A percentile compares a stretch with the other conserved stretches of the same genome.
Evolutionary conservation across 2,113 vertebrate genomes (phyloP).

Genomic region (Engystomops pustulosus): DNA sequence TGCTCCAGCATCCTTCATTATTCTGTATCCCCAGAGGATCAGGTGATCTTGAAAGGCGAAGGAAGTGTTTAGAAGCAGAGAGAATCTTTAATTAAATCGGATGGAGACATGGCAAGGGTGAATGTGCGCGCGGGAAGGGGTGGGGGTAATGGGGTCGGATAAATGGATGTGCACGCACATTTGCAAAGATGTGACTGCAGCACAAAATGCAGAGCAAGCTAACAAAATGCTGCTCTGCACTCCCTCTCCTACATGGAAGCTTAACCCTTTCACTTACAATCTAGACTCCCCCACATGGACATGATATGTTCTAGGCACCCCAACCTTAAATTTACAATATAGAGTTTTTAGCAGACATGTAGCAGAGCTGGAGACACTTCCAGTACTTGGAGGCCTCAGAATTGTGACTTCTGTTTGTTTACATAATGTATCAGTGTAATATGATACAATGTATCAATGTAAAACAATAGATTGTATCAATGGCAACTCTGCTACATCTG

Average conservation of each 20-base stretch:
- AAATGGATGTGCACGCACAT: slow-evolving; percentile 59
- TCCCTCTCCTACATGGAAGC: neutral
- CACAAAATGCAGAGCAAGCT: slow-evolving; percentile 58
- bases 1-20: slow-evolving; percentile 29
- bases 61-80: slow-evolving; percentile 58
- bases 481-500: neutral
- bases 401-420: no score
- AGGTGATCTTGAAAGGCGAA: slow-evolving; percentile 56
- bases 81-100: slow-evolving; percentile 64
- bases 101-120: slow-evolving; percentile 51
- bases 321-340: no score
- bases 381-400: no score
- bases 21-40: neutral
- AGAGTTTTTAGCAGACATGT: no score
- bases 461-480: no score
- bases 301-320: no score
- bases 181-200: slow-evolving; percentile 56
- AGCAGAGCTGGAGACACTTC: no score
- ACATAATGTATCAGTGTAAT: no score
- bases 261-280: slow-evolving; percentile 37
- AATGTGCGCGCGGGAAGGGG: slow-evolving; percentile 39
- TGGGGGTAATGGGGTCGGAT: slow-evolving; percentile 60
- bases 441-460: no score
- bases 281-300: no score
- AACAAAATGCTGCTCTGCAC: slow-evolving; percentile 63